These are phyloP conservation scores for Paracanthobrama guichenoti DNA, from an alignment of 2,113 vertebrate species.

Conservation along the genomic window DNA sequence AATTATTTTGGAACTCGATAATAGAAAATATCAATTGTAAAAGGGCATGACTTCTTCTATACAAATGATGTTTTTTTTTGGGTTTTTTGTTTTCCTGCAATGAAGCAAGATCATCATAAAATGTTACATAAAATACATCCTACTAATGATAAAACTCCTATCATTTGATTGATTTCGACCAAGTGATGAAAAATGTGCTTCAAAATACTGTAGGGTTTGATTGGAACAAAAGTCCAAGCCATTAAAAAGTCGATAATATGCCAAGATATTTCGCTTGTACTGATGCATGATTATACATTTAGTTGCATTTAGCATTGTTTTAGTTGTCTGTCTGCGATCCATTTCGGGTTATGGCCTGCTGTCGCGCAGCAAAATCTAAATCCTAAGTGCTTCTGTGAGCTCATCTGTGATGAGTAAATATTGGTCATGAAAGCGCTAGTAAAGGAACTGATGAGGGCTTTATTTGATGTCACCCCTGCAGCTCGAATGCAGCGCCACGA, in stretches of 20 bases:
- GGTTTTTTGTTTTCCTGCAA: no score
- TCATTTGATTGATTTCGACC: not conserved
- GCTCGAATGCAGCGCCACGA: not conserved
- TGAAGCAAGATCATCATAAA: not conserved
- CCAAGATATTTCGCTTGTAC: no score
- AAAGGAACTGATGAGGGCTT: constrained; percentile 8
- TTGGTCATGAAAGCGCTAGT: constrained; percentile 17
- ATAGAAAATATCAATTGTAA: not conserved
- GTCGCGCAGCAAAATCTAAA: not conserved
- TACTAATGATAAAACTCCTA: not conserved
- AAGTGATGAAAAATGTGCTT: not conserved
- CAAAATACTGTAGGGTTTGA: not conserved
- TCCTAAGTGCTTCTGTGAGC: constrained; percentile 3
- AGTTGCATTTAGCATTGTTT: no score
- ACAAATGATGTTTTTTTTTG: not conserved
- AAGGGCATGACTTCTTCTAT: constrained; percentile 11
- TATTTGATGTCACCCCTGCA: constrained; percentile 26
- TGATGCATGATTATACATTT: no score
- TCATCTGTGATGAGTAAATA: constrained; percentile 34
- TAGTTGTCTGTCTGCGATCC: not conserved
- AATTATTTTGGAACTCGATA: not conserved
- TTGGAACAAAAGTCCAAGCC: not conserved
- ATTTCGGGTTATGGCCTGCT: not conserved
- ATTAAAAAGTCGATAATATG: not conserved
- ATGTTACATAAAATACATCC: not conserved